Evolutionary conservation across 2,888 invertebrate species (phyloP).

Genomic region (Eristalis tenax): DNA sequence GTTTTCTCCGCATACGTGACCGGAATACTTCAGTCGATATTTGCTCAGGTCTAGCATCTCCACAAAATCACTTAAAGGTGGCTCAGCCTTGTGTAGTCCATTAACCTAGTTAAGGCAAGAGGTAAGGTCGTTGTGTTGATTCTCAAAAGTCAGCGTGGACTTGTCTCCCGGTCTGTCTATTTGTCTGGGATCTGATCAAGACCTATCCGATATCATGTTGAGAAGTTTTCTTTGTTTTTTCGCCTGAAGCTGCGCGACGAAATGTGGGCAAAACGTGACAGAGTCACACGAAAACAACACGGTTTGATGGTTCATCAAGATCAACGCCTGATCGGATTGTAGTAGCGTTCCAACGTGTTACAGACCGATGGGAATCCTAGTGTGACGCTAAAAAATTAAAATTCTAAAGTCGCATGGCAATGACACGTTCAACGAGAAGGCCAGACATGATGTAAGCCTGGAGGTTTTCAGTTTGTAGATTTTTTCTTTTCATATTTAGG

Average conservation of each 20-base stretch:
- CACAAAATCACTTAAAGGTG: not conserved
- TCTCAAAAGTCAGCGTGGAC: not conserved
- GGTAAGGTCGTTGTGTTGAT: not conserved
- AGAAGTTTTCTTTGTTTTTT: not conserved
- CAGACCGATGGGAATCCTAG: no score
- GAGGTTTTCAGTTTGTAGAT: no score
- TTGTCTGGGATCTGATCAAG: not conserved
- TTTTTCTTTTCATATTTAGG: no score
- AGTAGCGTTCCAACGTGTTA: no score
- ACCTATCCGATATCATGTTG: not conserved
- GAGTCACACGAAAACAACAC: not conserved
- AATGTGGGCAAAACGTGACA: not conserved
- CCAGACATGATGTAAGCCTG: no score
- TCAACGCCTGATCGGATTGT: not conserved
- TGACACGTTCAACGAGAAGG: no score
- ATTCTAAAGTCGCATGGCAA: no score
- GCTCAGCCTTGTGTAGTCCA: not conserved
- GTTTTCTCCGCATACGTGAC: not conserved
- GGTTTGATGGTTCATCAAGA: not conserved
- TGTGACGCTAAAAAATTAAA: no score
- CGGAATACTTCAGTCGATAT: not conserved
- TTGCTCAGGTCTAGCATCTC: not conserved
- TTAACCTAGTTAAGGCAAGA: not conserved
- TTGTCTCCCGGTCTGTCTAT: not conserved
- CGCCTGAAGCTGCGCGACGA: not conserved